A percentile compares a stretch with the other conserved stretches of the same genome.
phyloP scores from a whole-genome alignment of 1,140 invertebrate species.

The Centruroides sculpturatus region DNA sequence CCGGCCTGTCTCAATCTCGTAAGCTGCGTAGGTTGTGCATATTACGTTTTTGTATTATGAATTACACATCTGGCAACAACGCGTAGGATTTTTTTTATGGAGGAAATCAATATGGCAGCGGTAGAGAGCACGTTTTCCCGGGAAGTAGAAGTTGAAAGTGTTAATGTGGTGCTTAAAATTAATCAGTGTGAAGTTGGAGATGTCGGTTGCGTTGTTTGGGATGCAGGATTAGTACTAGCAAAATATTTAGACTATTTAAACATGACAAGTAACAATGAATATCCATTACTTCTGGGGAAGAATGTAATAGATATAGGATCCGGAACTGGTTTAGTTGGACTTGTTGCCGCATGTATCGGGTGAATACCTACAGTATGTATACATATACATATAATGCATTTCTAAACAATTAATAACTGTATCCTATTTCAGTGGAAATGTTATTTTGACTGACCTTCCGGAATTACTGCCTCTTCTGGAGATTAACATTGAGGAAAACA shows the following conservation, averaged over 20 bases:
- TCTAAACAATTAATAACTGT: neutral
- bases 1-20: no score
- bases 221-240: slow-evolving; percentile 54
- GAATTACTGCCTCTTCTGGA: slow-evolving; percentile 46
- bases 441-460: slow-evolving; percentile 51
- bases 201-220: slow-evolving; percentile 65
- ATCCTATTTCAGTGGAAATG: slow-evolving; percentile 43
- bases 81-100: no score
- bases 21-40: no score
- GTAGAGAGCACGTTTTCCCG: slow-evolving; percentile 28
- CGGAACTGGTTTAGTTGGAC: slow-evolving; percentile 52
- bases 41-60: no score
- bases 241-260: slow-evolving; percentile 46
- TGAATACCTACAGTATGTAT: slow-evolving; percentile 26
- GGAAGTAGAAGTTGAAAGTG: slow-evolving; percentile 36
- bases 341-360: slow-evolving; percentile 53
- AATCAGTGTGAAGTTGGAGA: slow-evolving; percentile 50
- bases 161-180: slow-evolving; percentile 38
- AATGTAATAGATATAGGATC: slow-evolving; percentile 50
- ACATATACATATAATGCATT: neutral
- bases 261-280: neutral
- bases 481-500: slow-evolving; percentile 48
- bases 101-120: no score
- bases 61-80: no score
- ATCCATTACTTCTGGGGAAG: slow-evolving; percentile 11